phyloP scores from a whole-genome alignment of 2,113 vertebrate genomes.

The Odontophorus gujanensis region DNA sequence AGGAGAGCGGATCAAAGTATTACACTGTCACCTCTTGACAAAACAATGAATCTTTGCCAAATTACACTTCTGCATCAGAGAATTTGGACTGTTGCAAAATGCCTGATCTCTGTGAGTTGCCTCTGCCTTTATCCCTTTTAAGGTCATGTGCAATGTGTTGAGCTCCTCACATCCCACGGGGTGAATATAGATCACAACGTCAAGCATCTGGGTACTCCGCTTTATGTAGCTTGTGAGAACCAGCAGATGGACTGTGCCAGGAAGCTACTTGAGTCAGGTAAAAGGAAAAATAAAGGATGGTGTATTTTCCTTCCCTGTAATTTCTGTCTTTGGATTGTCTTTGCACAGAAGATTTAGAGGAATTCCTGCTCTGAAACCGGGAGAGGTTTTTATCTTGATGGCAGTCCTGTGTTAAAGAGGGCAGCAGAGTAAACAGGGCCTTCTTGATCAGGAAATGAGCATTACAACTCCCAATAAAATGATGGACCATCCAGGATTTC shows the following conservation, averaged over 20 bases:
- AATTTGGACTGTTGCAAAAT: background rate
- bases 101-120: background rate
- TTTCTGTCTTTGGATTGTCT: background rate
- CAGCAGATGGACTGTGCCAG: slow-evolving; percentile 78
- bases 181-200: slow-evolving; percentile 80
- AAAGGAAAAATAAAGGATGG: background rate
- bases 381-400: background rate
- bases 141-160: slow-evolving; percentile 85
- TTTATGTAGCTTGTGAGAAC: slow-evolving; percentile 86
- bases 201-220: slow-evolving; percentile 81
- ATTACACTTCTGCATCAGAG: background rate
- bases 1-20: background rate
- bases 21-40: background rate
- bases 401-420: background rate
- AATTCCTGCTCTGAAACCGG: background rate
- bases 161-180: slow-evolving; percentile 75
- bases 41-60: background rate
- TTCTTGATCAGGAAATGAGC: background rate
- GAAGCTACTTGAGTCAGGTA: slow-evolving; percentile 89
- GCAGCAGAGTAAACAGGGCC: background rate
- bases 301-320: background rate
- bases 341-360: background rate
- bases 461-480: background rate
- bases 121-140: slow-evolving; percentile 34
- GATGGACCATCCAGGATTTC: background rate